phyloP scores from a whole-genome alignment of 1,140 invertebrate genomes.

The Galleria mellonella region DNA sequence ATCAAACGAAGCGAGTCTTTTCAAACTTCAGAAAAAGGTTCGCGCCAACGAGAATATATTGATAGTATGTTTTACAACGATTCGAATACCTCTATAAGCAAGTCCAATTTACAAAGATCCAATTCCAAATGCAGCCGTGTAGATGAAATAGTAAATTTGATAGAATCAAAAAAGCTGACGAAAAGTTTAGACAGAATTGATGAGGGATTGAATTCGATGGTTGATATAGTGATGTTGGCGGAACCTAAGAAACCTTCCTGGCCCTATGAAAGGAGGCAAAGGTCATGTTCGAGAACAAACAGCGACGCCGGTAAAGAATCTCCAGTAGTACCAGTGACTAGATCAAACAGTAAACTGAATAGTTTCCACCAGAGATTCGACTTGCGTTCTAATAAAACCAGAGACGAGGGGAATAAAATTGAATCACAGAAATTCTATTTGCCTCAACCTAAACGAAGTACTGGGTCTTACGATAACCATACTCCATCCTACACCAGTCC shows the following conservation, averaged over 20 bases:
- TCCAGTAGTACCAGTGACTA: slow-evolving; percentile 44
- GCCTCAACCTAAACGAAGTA: slow-evolving; percentile 45
- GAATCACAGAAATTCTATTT: slow-evolving; percentile 61
- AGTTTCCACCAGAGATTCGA: slow-evolving; percentile 33
- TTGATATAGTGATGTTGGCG: slow-evolving; percentile 79
- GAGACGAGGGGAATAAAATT: slow-evolving; percentile 36
- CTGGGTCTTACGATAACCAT: slow-evolving; percentile 49
- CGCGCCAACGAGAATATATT: slow-evolving; percentile 64
- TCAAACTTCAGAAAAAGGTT: slow-evolving; percentile 62
- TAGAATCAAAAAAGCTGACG: slow-evolving; percentile 76
- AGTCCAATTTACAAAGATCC: slow-evolving; percentile 58
- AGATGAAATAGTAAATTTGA: slow-evolving; percentile 72
- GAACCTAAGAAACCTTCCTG: slow-evolving; percentile 69
- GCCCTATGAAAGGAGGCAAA: slow-evolving; percentile 63
- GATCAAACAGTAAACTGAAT: slow-evolving; percentile 44
- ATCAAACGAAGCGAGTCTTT: slow-evolving; percentile 74
- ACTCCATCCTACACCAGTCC: slow-evolving; percentile 50
- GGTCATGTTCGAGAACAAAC: slow-evolving; percentile 63
- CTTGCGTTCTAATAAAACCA: slow-evolving; percentile 34
- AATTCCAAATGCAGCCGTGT: slow-evolving; percentile 65
- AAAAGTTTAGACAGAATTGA: slow-evolving; percentile 87
- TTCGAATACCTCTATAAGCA: slow-evolving; percentile 25
- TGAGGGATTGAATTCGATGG: slow-evolving; percentile 82
- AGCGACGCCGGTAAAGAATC: slow-evolving; percentile 63
- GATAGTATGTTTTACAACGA: slow-evolving; percentile 64